Percentiles rank a stretch among this genome's conserved stretches.
Evolutionary conservation across 2,113 vertebrate species (phyloP).

Genomic region (Paedocypris sp.): DNA sequence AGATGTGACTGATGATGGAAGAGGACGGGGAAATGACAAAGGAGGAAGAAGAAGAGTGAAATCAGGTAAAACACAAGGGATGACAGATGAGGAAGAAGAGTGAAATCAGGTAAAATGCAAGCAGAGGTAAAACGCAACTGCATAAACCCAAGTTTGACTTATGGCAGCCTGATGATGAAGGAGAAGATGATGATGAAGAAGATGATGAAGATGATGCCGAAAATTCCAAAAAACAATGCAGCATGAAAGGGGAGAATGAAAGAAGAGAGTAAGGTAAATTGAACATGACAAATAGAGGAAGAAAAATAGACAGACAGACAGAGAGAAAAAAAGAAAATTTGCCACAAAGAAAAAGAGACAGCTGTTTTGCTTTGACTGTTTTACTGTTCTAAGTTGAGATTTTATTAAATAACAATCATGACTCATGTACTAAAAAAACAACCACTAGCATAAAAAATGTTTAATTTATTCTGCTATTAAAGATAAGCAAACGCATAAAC

Average conservation of each 20-base stretch:
- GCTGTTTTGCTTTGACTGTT: background rate
- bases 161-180: conserved; percentile 80
- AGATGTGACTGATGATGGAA: no score
- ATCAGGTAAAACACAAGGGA: conserved; percentile 7
- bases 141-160: conserved; percentile 97
- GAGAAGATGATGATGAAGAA: conserved; percentile 13
- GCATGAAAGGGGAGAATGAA: conserved; percentile 61
- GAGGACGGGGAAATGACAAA: no score
- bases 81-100: no score
- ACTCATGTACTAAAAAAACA: no score
- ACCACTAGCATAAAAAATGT: no score
- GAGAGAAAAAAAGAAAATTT: no score
- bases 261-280: no score
- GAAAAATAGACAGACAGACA: conserved; percentile 46
- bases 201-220: conserved; percentile 39
- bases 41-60: no score
- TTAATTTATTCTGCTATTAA: no score
- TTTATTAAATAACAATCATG: no score
- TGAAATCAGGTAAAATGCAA: conserved; percentile 6
- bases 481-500: no score
- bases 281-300: no score
- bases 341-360: conserved; percentile 7
- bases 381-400: background rate
- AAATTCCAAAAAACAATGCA: conserved; percentile 65
- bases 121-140: conserved; percentile 81